phyloP scores from a whole-genome alignment of 2,113 vertebrate species.

The Mystacornis crossleyi region DNA sequence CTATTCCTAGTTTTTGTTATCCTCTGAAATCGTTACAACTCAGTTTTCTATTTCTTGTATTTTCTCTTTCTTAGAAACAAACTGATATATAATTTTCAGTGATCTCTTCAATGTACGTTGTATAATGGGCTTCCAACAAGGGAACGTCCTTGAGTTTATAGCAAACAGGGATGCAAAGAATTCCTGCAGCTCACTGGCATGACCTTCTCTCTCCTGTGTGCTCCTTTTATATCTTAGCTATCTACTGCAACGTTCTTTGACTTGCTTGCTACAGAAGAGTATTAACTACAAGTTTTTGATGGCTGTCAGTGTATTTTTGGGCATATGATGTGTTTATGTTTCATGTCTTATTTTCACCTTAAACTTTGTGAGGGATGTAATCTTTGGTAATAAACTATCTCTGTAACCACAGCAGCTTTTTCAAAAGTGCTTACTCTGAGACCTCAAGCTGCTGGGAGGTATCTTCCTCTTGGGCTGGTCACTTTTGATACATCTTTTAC shows the following conservation, averaged over 20 bases:
- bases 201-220: not conserved
- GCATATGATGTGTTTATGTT: not conserved
- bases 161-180: not conserved
- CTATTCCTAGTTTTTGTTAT: not conserved
- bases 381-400: not conserved
- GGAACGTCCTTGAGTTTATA: not conserved
- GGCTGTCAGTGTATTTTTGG: not conserved
- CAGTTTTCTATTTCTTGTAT: not conserved
- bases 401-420: not conserved
- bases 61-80: not conserved
- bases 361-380: not conserved
- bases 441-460: not conserved
- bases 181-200: not conserved
- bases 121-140: not conserved
- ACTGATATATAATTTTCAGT: not conserved
- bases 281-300: not conserved
- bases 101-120: not conserved
- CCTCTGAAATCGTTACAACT: not conserved
- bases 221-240: not conserved
- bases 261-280: not conserved
- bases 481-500: not conserved
- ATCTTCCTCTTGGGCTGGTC: not conserved
- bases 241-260: not conserved
- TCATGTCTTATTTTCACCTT: not conserved
- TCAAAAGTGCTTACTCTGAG: not conserved